Conservation (phyloP, 2,113 vertebrate species). For the Etheostoma spectabile region DNA sequence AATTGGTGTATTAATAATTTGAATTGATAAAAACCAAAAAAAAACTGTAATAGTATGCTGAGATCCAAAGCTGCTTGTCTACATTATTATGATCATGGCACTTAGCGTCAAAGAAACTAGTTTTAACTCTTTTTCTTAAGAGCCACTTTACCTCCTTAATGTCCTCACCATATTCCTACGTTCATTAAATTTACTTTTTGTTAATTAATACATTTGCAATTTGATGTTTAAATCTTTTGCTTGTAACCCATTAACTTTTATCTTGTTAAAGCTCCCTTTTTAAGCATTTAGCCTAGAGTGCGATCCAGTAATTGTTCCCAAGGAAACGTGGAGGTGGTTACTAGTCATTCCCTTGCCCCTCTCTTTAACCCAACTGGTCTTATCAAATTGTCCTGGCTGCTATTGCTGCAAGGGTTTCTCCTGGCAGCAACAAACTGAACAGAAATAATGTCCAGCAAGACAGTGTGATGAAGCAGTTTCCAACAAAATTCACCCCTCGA, state of each 20-base stretch:
- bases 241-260: constrained; percentile 18
- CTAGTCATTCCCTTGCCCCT: constrained; percentile 1
- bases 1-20: constrained; percentile 66
- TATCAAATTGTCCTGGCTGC: constrained; percentile 32
- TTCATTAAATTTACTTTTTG: neutral
- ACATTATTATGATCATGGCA: constrained; percentile 52
- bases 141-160: constrained; percentile 4
- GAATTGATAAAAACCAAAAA: neutral
- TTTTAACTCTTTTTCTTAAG: neutral
- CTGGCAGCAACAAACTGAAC: constrained; percentile 34
- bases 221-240: constrained; percentile 29
- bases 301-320: constrained; percentile 17
- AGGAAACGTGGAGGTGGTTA: constrained; percentile 10
- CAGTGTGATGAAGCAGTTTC: constrained; percentile 64
- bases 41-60: neutral
- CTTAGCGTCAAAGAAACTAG: constrained; percentile 54
- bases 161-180: neutral
- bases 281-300: neutral
- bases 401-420: constrained; percentile 35
- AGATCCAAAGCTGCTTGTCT: constrained; percentile 29
- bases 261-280: constrained; percentile 22
- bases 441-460: constrained; percentile 66
- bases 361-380: constrained; percentile 21
- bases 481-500: constrained; percentile 61
- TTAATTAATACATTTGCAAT: constrained; percentile 11